These are phyloP conservation scores for Gortyna flavago DNA, from an alignment of 2,888 invertebrate species.

Conservation along the genomic window DNA sequence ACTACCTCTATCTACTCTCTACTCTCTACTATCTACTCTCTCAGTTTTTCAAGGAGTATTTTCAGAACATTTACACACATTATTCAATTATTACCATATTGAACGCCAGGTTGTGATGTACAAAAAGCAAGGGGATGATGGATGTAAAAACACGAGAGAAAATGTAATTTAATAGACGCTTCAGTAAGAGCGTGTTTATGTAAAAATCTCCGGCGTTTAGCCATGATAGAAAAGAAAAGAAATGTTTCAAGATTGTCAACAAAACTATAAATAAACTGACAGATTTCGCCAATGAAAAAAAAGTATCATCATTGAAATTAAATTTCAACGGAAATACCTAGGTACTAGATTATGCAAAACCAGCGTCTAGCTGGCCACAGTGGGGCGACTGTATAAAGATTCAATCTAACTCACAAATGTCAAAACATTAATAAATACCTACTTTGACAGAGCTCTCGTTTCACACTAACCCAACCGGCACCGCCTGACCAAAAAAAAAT, in stretches of 20 bases:
- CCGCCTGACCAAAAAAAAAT: neutral
- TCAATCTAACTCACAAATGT: neutral
- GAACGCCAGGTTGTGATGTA: conserved; percentile 27
- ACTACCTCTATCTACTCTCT: conserved; percentile 33
- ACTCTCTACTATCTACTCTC: no score
- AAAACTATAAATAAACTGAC: neutral
- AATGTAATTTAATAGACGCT: conserved; percentile 11
- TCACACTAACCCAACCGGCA: neutral
- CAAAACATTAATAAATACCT: neutral
- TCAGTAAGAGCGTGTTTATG: neutral
- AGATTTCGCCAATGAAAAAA: neutral
- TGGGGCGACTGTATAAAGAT: neutral
- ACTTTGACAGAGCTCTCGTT: neutral
- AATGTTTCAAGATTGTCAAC: neutral
- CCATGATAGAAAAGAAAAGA: neutral
- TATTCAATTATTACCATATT: conserved; percentile 62
- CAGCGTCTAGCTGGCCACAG: neutral
- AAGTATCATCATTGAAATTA: neutral
- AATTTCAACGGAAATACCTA: neutral
- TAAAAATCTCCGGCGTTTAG: neutral
- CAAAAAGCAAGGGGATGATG: conserved; percentile 16
- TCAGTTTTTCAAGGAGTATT: conserved; percentile 40
- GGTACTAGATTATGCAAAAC: neutral
- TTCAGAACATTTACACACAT: conserved; percentile 56
- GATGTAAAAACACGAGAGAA: conserved; percentile 33